Evolutionary conservation across 2,888 invertebrate genomes (phyloP), one percentile per base, ranked within the genome.

Genomic region (Scaptomyza flava): DNA sequence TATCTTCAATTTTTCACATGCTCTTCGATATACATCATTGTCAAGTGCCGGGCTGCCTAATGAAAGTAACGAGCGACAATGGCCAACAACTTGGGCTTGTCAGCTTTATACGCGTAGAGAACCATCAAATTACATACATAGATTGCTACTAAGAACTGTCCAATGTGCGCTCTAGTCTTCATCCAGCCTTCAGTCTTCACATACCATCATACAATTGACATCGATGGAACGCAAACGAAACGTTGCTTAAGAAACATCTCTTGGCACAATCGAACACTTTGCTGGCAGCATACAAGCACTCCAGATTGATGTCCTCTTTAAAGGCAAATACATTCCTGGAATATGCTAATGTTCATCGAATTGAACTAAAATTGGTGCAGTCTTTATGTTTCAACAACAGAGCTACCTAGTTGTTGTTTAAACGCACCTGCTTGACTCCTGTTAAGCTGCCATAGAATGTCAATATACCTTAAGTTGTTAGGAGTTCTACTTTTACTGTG

Each of bases 21-120:
- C 81, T 81, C 72, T 60, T 72, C 76, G 87, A 77, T 77, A 90
- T 90, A 78, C 89, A 85, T 89, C 90, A 90, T 81, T 89, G 89
- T 89, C 89, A 90, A 80, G 81, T 75, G 85, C 66, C 67, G 67
- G 53, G 51, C 67, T 66, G 66, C 80, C 85, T 81, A 81, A 81
- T 81, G 87, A 81, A 81, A 87, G 81, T 87, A 87, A 85, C 84
- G 84, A 81, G 74, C 81, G 67, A 61, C 87, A 68, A 65, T 65
- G 81, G 74, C 63, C 79, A 85, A 79, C 76, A 65, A 65, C 70
- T 81, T 69, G 46, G 58, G 33, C 42, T 45, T 75, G 47, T 72
- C 66, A 71, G 73, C 41, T 57, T 54, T 60, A 53, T 58, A 45
- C 70, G 72, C 75, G 70, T 70, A 63, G 51, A 51, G 46, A 52